Percentiles rank a stretch among this genome's conserved stretches.
phyloP scores from a whole-genome alignment of 2,888 invertebrate species.

The Fabriciana adippe region DNA sequence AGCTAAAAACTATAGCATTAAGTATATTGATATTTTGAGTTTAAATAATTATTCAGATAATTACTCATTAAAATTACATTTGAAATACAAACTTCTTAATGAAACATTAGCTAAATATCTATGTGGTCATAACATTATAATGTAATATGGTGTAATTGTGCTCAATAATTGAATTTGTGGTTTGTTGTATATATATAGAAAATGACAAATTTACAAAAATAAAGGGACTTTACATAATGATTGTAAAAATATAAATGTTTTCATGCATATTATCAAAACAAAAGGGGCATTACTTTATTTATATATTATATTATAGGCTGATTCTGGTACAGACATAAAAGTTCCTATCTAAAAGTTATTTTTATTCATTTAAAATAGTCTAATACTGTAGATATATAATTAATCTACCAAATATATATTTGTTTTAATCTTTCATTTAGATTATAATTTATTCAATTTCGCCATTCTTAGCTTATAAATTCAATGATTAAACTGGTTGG shows the following conservation, averaged over 20 bases:
- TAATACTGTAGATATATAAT: too few relatives aligned
- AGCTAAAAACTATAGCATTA: too few relatives aligned
- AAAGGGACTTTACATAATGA: not conserved
- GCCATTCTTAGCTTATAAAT: not conserved
- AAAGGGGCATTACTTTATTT: too few relatives aligned
- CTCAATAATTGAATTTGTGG: not conserved
- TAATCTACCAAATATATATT: too few relatives aligned
- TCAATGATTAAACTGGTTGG: not conserved
- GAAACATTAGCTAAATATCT: not conserved
- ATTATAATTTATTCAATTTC: not conserved
- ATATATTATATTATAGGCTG: too few relatives aligned
- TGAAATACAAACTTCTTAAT: not conserved
- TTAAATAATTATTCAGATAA: too few relatives aligned
- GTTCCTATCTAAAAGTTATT: too few relatives aligned
- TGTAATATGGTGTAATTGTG: not conserved
- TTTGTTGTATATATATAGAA: too few relatives aligned
- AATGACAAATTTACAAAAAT: too few relatives aligned
- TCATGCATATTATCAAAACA: not conserved
- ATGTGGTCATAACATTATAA: not conserved
- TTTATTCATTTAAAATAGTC: too few relatives aligned
- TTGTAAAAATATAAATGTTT: not conserved
- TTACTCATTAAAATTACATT: not conserved
- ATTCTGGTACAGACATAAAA: too few relatives aligned
- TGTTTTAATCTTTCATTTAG: not conserved
- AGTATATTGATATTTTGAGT: too few relatives aligned